These are phyloP conservation scores for Aptenodytes forsteri DNA, from an alignment of 2,113 vertebrate genomes.

Conservation along the genomic window DNA sequence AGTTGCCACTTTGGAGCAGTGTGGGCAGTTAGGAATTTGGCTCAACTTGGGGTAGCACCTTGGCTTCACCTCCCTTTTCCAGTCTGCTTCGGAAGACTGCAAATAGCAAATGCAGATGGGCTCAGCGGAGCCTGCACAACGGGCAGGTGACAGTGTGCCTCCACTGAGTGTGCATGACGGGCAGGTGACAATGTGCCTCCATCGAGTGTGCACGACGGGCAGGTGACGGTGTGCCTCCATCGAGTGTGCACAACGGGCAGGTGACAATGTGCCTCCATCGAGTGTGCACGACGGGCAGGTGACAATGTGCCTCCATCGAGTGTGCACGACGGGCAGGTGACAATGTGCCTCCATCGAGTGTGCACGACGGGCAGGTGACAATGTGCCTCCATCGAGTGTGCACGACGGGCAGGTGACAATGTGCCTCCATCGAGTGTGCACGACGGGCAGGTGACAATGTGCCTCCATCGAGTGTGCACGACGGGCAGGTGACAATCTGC, in stretches of 20 bases:
- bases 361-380: not conserved
- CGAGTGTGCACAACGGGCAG: rapidly evolving
- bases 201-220: rapidly evolving
- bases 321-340: not conserved
- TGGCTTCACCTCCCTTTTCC: not conserved
- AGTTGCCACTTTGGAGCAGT: not conserved
- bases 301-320: too few species aligned
- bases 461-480: not conserved
- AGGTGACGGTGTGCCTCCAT: not conserved
- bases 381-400: not conserved
- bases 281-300: too few species aligned
- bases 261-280: too few species aligned
- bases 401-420: too few species aligned
- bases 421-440: not conserved
- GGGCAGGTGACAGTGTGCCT: not conserved
- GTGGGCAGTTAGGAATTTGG: not conserved
- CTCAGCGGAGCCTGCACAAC: not conserved
- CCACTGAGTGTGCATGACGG: rapidly evolving
- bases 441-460: rapidly evolving
- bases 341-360: not conserved
- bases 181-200: not conserved
- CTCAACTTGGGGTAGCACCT: not conserved
- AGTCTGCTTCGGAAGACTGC: not conserved
- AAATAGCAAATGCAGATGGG: not conserved
- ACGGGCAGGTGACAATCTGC: not conserved